A percentile compares a stretch with the other conserved stretches of the same genome.
phyloP scores from a whole-genome alignment of 2,113 vertebrate species.

The Paedocypris sp. region DNA sequence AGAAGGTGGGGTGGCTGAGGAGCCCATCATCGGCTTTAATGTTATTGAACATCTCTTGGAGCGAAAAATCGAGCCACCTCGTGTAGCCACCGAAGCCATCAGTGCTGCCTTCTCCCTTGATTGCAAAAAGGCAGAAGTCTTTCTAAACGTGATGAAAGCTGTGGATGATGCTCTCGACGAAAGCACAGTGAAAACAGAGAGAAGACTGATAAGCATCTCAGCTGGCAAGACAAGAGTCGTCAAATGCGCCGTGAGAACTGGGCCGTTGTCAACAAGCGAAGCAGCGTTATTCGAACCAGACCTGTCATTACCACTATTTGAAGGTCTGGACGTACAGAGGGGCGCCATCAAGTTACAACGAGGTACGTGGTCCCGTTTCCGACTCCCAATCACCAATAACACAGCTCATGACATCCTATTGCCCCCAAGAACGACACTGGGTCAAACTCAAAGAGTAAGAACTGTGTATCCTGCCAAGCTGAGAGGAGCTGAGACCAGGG shows the following conservation, averaged over 20 bases:
- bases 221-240: slow-evolving; percentile 7
- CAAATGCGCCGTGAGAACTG: background rate
- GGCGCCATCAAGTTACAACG: background rate
- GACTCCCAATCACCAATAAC: background rate
- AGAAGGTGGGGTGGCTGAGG: slow-evolving; percentile 8
- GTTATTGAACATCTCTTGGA: slow-evolving; percentile 21
- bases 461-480: slow-evolving; percentile 4
- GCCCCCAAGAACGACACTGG: background rate
- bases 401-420: slow-evolving; percentile 1
- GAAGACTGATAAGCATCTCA: background rate
- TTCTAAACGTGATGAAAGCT: slow-evolving; percentile 9
- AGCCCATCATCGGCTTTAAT: slow-evolving; percentile 29
- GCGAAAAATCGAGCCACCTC: background rate
- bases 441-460: slow-evolving; percentile 1
- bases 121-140: slow-evolving; percentile 21
- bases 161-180: background rate
- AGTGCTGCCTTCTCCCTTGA: slow-evolving; percentile 25
- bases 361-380: background rate
- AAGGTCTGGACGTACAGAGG: background rate
- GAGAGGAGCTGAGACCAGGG: background rate
- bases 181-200: background rate
- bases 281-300: background rate
- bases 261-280: background rate
- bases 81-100: background rate
- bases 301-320: background rate